A percentile compares a stretch with the other conserved stretches of the same genome.
phyloP scores from a whole-genome alignment of 2,888 invertebrate species.

The Dilophus febrilis region DNA sequence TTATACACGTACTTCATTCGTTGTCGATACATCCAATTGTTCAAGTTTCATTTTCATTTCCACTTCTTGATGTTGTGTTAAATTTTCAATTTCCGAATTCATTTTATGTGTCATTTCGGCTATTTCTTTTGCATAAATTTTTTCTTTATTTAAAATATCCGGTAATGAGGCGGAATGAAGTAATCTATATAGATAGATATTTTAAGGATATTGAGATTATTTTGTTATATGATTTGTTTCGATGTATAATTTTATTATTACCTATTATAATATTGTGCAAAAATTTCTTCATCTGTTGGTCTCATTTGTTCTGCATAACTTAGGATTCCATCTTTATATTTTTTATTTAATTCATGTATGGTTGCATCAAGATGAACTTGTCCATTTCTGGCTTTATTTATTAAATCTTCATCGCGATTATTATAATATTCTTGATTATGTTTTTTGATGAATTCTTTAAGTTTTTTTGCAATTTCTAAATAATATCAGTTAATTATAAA shows the following conservation, averaged over 20 bases:
- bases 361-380: constrained; percentile 54
- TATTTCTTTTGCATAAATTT: constrained; percentile 68
- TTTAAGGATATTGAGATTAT: too few relatives aligned
- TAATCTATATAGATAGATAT: constrained; percentile 24
- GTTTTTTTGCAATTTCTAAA: constrained; percentile 9
- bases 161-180: constrained; percentile 78
- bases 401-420: constrained; percentile 40
- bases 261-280: constrained; percentile 36
- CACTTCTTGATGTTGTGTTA: constrained; percentile 63
- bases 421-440: constrained; percentile 53
- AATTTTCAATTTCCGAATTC: constrained; percentile 49
- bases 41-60: constrained; percentile 81
- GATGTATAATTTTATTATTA: constrained; percentile 3
- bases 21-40: constrained; percentile 55
- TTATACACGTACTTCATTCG: constrained; percentile 24
- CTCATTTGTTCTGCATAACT: constrained; percentile 69
- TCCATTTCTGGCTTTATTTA: constrained; percentile 42
- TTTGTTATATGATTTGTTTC: too few relatives aligned
- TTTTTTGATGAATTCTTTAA: constrained; percentile 44
- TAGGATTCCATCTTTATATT: constrained; percentile 64
- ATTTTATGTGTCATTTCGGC: constrained; percentile 53
- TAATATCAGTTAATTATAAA: neutral
- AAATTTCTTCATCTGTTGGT: constrained; percentile 62
- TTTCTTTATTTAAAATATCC: constrained; percentile 75
- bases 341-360: constrained; percentile 61